Conservation (phyloP, 2,113 vertebrate genomes). For the Setophaga coronata region DNA sequence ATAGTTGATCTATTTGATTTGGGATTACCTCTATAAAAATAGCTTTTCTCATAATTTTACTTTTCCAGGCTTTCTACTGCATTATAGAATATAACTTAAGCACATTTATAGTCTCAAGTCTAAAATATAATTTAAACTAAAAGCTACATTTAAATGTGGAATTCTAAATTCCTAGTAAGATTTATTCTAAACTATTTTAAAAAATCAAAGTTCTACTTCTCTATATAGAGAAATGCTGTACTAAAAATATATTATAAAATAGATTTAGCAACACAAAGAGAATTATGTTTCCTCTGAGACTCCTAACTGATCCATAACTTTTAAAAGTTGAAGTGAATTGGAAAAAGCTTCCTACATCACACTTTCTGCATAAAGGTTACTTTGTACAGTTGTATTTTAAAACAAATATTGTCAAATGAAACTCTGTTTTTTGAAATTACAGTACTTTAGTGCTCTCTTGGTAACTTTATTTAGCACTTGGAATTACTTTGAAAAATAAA, state of each 20-base stretch:
- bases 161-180: neutral
- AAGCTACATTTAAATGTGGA: neutral
- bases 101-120: neutral
- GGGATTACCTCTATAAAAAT: neutral
- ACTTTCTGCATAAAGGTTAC: neutral
- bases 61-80: neutral
- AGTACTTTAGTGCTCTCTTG: neutral
- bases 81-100: neutral
- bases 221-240: neutral
- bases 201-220: neutral
- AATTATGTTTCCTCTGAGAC: neutral
- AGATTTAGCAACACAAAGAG: neutral
- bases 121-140: neutral
- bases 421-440: neutral
- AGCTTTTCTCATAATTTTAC: neutral
- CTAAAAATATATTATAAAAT: neutral
- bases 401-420: neutral
- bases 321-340: neutral
- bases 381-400: neutral
- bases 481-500: neutral
- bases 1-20: neutral
- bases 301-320: neutral
- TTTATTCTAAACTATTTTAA: neutral
- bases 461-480: neutral
- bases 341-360: neutral